phyloP scores from a whole-genome alignment of 2,888 invertebrate genomes.

The Vannuccia rotundouncinata region DNA sequence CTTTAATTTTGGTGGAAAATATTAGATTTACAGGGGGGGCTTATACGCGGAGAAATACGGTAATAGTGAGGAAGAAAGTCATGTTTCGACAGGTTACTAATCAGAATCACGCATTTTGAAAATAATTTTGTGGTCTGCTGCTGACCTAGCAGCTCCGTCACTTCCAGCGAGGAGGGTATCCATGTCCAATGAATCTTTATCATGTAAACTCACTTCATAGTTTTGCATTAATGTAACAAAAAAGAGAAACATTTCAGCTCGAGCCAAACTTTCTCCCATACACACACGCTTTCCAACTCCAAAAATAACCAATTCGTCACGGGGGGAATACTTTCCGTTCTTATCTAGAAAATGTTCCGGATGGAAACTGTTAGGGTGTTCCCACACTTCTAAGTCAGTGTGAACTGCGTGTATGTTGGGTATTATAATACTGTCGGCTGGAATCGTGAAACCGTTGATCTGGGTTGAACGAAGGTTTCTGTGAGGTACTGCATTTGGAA shows the following conservation, averaged over 20 bases:
- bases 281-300: slow-evolving; percentile 31
- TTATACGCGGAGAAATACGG: too few relatives aligned
- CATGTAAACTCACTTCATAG: background rate
- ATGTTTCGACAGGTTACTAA: too few relatives aligned
- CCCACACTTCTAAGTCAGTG: slow-evolving; percentile 43
- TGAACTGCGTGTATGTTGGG: slow-evolving; percentile 44
- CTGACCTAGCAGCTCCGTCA: background rate
- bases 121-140: background rate
- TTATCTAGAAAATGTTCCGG: slow-evolving; percentile 45
- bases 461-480: slow-evolving; percentile 43
- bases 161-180: background rate
- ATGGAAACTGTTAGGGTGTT: slow-evolving; percentile 44
- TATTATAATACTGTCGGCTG: slow-evolving; percentile 43
- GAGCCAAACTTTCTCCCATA: slow-evolving; percentile 28
- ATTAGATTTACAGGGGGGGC: too few relatives aligned
- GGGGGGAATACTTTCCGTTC: slow-evolving; percentile 14
- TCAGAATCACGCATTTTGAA: too few relatives aligned
- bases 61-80: too few relatives aligned
- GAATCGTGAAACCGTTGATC: slow-evolving; percentile 46
- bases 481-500: slow-evolving; percentile 44
- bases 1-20: too few relatives aligned
- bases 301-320: slow-evolving; percentile 26
- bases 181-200: background rate
- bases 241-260: slow-evolving; percentile 30
- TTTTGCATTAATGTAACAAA: slow-evolving; percentile 32